Conservation (phyloP, 2,888 invertebrate species). For the Yponomeuta sedellus region DNA sequence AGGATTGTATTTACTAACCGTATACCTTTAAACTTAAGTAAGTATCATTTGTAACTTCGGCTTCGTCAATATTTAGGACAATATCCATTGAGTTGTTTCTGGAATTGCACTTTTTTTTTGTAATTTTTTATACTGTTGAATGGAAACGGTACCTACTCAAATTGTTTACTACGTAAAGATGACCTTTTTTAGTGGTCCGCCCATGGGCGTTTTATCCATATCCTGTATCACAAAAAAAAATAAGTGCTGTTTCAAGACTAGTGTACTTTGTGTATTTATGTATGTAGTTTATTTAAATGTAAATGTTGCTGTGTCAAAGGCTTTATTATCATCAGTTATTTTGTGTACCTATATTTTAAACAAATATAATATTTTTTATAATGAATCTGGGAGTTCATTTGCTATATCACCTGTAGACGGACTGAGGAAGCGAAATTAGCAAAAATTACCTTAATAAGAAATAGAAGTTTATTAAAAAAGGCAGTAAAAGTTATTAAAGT, state of each 20-base stretch:
- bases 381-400: background rate
- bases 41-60: no score
- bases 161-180: background rate
- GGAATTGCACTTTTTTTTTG: background rate
- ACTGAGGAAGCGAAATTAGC: no score
- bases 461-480: no score
- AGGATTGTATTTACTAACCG: no score
- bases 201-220: background rate
- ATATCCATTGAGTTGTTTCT: no score
- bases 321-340: slow-evolving; percentile 22
- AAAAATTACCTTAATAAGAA: no score
- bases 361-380: slow-evolving; percentile 20
- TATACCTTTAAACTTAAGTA: no score
- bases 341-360: slow-evolving; percentile 19
- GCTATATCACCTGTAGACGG: no score
- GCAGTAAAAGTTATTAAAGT: no score
- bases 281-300: background rate
- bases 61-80: no score
- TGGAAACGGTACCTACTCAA: background rate
- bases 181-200: no score
- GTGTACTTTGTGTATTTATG: slow-evolving; percentile 5
- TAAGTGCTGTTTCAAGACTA: slow-evolving; percentile 21
- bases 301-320: slow-evolving; percentile 11
- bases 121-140: background rate
- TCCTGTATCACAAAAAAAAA: background rate